A percentile compares a stretch with the other conserved stretches of the same genome.
These are phyloP conservation scores for Fregetta grallaria DNA, from an alignment of 2,113 vertebrate species.

Conservation along the genomic window DNA sequence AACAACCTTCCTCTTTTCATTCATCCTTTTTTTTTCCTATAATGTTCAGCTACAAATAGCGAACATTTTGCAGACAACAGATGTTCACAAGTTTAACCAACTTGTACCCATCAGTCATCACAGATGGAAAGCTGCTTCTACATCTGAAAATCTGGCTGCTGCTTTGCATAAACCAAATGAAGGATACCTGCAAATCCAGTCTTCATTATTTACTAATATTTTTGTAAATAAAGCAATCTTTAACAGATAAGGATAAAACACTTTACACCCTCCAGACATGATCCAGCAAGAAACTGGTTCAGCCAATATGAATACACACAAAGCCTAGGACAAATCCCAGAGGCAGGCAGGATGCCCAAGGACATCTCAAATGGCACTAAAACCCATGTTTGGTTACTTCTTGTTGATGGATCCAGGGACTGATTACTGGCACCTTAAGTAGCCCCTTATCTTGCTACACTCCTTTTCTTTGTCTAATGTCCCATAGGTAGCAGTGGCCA, in stretches of 20 bases:
- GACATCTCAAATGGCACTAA: neutral
- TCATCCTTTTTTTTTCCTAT: neutral
- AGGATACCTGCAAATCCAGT: neutral
- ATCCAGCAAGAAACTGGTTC: neutral
- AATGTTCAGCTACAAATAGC: neutral
- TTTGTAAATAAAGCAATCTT: neutral
- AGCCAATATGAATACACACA: neutral
- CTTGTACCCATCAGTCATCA: neutral
- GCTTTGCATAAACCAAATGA: neutral
- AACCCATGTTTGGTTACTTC: neutral
- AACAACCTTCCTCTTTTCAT: neutral
- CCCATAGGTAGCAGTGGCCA: neutral
- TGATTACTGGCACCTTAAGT: neutral
- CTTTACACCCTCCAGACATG: neutral
- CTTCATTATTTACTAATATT: neutral
- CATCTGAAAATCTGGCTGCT: neutral
- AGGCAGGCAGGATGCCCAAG: neutral
- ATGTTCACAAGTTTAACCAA: neutral
- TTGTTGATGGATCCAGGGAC: neutral
- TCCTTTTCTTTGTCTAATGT: neutral
- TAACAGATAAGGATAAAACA: neutral
- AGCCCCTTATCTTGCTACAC: neutral
- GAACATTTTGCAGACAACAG: neutral
- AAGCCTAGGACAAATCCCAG: neutral
- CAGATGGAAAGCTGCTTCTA: neutral